These are phyloP conservation scores for Isaurus tuberculatus DNA, from an alignment of 92 coral and sea anemone species.

Conservation along the genomic window DNA sequence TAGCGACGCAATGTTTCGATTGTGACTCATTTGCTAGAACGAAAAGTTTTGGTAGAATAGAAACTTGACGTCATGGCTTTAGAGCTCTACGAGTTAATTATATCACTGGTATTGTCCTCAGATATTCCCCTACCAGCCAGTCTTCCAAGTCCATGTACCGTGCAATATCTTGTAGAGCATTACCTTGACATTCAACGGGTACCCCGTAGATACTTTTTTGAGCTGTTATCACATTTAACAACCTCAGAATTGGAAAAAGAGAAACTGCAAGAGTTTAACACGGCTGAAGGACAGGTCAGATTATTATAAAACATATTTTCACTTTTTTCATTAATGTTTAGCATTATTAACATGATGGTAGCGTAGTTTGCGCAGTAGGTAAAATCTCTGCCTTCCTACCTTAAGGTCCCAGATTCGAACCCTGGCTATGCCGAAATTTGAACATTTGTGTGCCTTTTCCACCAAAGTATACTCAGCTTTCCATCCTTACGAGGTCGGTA, in stretches of 20 bases:
- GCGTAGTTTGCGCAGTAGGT: too few relatives aligned
- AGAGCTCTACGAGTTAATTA: background rate
- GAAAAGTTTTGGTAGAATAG: too few relatives aligned
- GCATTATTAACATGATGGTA: background rate
- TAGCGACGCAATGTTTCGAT: too few relatives aligned
- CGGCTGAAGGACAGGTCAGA: slow-evolving; percentile 95
- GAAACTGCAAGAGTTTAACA: slow-evolving; percentile 87
- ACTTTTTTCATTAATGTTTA: background rate
- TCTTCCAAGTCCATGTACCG: slow-evolving; percentile 88
- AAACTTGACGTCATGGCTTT: too few relatives aligned
- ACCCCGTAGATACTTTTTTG: slow-evolving; percentile 97
- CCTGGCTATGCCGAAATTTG: too few relatives aligned
- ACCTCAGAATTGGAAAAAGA: slow-evolving; percentile 92
- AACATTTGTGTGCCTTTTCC: too few relatives aligned
- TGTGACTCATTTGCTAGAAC: too few relatives aligned
- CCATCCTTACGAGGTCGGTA: too few relatives aligned
- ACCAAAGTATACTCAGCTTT: too few relatives aligned
- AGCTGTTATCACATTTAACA: slow-evolving; percentile 90
- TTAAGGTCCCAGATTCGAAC: too few relatives aligned
- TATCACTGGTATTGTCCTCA: slow-evolving; percentile 6
- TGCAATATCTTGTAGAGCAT: slow-evolving; percentile 87
- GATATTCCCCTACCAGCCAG: slow-evolving; percentile 82
- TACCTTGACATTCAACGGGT: slow-evolving; percentile 94
- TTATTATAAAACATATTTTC: background rate
- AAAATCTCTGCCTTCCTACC: too few relatives aligned